These are phyloP conservation scores for Acleris laterana DNA, from an alignment of 2,888 invertebrate genomes.

Conservation along the genomic window DNA sequence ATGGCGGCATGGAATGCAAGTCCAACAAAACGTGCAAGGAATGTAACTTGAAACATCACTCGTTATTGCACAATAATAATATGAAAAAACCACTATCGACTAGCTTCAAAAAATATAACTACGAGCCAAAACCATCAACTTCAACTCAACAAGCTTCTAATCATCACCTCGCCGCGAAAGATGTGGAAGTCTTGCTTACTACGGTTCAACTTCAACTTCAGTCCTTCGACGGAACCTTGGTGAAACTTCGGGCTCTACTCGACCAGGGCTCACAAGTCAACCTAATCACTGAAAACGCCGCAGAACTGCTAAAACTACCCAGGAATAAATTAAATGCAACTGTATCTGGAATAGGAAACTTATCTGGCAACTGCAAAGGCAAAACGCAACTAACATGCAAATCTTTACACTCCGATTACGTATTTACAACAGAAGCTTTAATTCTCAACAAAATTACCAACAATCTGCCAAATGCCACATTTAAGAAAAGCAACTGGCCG, in stretches of 20 bases:
- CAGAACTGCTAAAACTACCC: conserved; percentile 31
- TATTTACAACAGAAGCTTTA: too few relatives aligned
- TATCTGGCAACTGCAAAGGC: too few relatives aligned
- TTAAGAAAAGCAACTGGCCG: too few relatives aligned
- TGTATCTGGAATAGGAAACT: too few relatives aligned
- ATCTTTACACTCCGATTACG: too few relatives aligned
- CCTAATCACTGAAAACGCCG: conserved; percentile 38
- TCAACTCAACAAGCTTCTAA: background rate
- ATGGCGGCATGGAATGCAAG: conserved; percentile 13
- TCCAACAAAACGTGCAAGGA: conserved; percentile 28
- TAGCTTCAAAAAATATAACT: too few relatives aligned
- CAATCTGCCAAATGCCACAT: too few relatives aligned
- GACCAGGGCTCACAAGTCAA: conserved; percentile 41
- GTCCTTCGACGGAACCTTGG: conserved; percentile 32
- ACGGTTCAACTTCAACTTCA: conserved; percentile 32
- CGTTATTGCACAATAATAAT: conserved; percentile 2
- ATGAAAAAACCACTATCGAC: background rate
- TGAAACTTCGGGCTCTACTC: conserved; percentile 35
- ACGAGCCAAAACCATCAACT: background rate
- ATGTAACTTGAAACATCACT: conserved; percentile 21
- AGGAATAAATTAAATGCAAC: too few relatives aligned
- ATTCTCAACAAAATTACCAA: too few relatives aligned
- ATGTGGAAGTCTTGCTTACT: conserved; percentile 29
- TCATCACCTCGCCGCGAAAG: background rate
- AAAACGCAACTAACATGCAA: too few relatives aligned